Conservation (phyloP, 2,797 vertebrate genomes). For the Neomorphus geoffroyi region DNA sequence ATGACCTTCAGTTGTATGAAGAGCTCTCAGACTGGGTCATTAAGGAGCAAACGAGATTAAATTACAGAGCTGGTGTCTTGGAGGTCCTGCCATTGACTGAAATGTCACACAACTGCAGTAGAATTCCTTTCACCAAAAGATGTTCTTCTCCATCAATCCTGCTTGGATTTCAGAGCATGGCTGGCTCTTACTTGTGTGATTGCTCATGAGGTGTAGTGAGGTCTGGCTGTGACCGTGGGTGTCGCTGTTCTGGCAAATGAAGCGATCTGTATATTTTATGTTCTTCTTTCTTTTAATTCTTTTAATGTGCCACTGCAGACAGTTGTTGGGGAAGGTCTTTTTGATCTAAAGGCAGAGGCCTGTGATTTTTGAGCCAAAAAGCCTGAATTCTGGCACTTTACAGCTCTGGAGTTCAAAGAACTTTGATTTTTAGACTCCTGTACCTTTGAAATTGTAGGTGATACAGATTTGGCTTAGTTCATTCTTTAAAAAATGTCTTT, state of each 20-base stretch:
- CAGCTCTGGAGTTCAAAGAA: background rate
- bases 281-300: background rate
- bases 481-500: background rate
- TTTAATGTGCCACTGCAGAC: background rate
- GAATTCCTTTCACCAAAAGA: background rate
- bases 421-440: background rate
- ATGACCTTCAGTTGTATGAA: background rate
- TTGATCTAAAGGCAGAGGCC: background rate
- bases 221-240: background rate
- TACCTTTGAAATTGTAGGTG: background rate
- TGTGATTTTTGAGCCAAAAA: background rate
- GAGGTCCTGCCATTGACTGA: background rate
- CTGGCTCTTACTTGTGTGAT: background rate
- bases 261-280: background rate
- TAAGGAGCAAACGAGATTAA: background rate
- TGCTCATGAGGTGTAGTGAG: too few species aligned
- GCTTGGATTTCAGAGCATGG: background rate
- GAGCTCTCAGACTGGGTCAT: background rate
- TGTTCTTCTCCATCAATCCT: fast-evolving
- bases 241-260: background rate
- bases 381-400: background rate
- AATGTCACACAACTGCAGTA: background rate
- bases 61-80: background rate
- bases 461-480: background rate
- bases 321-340: background rate